A percentile compares a stretch with the other conserved stretches of the same genome.
Conservation (phyloP, 2,113 vertebrate genomes). For the Tor tambroides region DNA sequence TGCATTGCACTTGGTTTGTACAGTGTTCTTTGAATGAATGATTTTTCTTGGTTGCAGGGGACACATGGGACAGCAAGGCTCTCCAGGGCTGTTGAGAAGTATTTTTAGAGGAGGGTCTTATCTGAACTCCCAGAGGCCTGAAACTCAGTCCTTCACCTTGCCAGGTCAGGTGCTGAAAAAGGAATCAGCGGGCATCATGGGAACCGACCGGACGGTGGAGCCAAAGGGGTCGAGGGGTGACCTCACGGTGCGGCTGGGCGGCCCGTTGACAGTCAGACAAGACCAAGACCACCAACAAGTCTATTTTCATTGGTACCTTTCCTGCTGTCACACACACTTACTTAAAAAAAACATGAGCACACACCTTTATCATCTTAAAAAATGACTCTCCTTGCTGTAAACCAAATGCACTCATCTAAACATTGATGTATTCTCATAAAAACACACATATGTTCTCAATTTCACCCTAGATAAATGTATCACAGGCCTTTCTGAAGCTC, state of each 20-base stretch:
- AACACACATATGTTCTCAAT: neutral
- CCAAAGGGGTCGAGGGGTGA: slow-evolving; percentile 49
- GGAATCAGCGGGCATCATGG: slow-evolving; percentile 9
- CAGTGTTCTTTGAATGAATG: slow-evolving; percentile 25
- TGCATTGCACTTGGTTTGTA: neutral
- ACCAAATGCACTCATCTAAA: neutral
- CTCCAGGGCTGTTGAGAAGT: slow-evolving; percentile 46
- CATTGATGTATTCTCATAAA: neutral
- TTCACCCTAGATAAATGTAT: neutral
- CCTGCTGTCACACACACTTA: neutral
- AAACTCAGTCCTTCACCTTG: slow-evolving; percentile 36
- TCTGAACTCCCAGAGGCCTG: slow-evolving; percentile 43
- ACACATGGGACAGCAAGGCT: slow-evolving; percentile 30
- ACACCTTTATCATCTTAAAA: neutral
- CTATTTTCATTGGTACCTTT: slow-evolving; percentile 18
- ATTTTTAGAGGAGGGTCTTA: slow-evolving; percentile 57
- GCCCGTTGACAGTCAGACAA: slow-evolving; percentile 52
- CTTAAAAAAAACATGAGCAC: too few relatives aligned
- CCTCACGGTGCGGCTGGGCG: slow-evolving; percentile 2
- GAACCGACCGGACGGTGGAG: slow-evolving; percentile 31
- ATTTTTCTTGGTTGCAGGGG: slow-evolving; percentile 22
- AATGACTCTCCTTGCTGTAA: neutral
- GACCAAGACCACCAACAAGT: slow-evolving; percentile 52
- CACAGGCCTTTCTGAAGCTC: neutral
- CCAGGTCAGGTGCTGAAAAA: slow-evolving; percentile 45